Conservation (phyloP, 2,797 vertebrate species). For the Rhinella marina region DNA sequence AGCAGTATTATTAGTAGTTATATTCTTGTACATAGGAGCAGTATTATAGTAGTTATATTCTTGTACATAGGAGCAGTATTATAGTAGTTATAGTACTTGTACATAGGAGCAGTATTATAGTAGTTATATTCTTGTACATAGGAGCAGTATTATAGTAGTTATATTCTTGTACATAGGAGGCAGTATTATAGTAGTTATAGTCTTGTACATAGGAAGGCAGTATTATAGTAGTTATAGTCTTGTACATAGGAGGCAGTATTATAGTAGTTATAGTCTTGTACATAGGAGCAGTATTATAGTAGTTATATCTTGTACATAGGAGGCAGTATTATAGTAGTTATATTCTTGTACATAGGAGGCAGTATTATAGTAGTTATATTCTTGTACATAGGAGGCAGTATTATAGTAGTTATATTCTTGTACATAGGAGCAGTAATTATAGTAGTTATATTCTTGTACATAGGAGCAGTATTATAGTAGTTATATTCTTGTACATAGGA, state of each 20-base stretch:
- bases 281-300: neutral
- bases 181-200: too few species aligned
- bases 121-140: constrained; percentile 2
- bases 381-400: neutral
- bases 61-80: neutral
- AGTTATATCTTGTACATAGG: neutral
- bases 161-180: constrained; percentile 2
- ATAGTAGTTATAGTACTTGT: constrained; percentile 11
- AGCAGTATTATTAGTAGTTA: neutral
- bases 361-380: too few species aligned
- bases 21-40: neutral
- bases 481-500: neutral
- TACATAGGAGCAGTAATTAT: neutral
- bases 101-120: neutral
- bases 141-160: constrained; percentile 7
- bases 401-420: constrained; percentile 8
- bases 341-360: neutral
- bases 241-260: too few species aligned
- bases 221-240: too few species aligned
- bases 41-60: neutral
- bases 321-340: neutral
- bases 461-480: neutral
- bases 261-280: too few species aligned
- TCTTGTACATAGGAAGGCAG: neutral
- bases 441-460: constrained; percentile 1